Conservation (phyloP, 2,888 invertebrate species). For the Metallyticus violacea region DNA sequence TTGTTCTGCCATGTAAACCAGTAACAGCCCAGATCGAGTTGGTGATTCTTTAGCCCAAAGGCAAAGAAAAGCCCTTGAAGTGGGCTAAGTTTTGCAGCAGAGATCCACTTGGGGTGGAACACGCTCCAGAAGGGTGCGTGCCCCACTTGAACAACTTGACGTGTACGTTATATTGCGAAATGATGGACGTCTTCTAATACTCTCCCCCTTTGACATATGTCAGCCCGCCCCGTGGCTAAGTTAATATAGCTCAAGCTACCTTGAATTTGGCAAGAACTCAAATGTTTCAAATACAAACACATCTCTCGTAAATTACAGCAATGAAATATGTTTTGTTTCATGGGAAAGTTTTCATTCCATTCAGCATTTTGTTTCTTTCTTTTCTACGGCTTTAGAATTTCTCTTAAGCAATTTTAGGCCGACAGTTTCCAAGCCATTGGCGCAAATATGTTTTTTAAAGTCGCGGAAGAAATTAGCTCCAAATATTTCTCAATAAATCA, state of each 20-base stretch:
- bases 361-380: not conserved
- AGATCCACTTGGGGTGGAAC: not conserved
- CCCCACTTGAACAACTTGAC: not conserved
- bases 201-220: not conserved
- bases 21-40: too few relatives aligned
- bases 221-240: too few relatives aligned
- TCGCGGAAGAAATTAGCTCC: too few relatives aligned
- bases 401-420: not conserved
- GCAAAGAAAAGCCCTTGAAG: too few relatives aligned
- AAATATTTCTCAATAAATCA: too few relatives aligned
- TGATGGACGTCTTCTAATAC: not conserved
- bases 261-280: not conserved
- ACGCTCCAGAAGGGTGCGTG: not conserved
- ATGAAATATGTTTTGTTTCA: not conserved
- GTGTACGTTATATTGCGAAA: not conserved
- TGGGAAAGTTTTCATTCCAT: not conserved
- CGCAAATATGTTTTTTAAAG: too few relatives aligned
- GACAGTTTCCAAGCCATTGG: too few relatives aligned
- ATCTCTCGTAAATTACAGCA: not conserved
- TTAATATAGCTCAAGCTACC: too few relatives aligned
- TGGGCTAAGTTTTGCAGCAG: too few relatives aligned
- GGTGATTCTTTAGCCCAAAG: not conserved
- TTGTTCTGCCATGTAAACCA: too few relatives aligned
- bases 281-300: not conserved
- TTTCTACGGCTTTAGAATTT: not conserved